Percentiles rank a stretch among this genome's conserved stretches.
Conservation (phyloP, 2,888 invertebrate species). For the Bugula neritina region DNA sequence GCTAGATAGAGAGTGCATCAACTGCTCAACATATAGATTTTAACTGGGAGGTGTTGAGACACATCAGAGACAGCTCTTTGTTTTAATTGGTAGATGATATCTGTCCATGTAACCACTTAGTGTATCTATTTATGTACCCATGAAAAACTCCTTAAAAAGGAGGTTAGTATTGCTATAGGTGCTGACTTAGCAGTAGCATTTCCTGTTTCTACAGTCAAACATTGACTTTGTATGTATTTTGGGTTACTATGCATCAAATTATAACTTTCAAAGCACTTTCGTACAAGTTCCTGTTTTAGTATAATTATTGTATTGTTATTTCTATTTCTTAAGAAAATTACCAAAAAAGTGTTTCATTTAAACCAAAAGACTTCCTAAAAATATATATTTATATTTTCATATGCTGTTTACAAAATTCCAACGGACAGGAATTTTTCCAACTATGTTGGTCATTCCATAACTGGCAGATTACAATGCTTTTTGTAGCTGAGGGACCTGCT, state of each 20-base stretch:
- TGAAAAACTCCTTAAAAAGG: neutral
- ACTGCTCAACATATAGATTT: too few relatives aligned
- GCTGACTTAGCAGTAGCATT: neutral
- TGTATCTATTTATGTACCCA: neutral
- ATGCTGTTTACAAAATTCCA: too few relatives aligned
- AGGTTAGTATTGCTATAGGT: neutral
- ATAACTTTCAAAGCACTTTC: too few relatives aligned
- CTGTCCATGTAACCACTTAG: too few relatives aligned
- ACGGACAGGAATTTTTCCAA: too few relatives aligned
- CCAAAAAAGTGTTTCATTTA: neutral
- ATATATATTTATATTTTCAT: neutral
- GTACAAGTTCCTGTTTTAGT: too few relatives aligned
- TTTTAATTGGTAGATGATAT: too few relatives aligned
- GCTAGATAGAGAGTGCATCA: too few relatives aligned
- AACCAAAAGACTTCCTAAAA: neutral
- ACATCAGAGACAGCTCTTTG: too few relatives aligned
- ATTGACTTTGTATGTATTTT: neutral
- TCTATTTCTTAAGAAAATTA: neutral
- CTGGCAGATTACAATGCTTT: neutral
- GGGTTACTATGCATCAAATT: too few relatives aligned
- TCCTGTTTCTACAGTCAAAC: neutral
- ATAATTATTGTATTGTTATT: neutral
- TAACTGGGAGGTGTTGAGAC: too few relatives aligned
- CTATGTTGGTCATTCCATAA: neutral
- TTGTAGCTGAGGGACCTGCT: too few relatives aligned